Percentiles rank a stretch among this genome's conserved stretches.
These are phyloP conservation scores for Lasioglossum albipes DNA, from an alignment of 1,140 invertebrate genomes.

Conservation along the genomic window DNA sequence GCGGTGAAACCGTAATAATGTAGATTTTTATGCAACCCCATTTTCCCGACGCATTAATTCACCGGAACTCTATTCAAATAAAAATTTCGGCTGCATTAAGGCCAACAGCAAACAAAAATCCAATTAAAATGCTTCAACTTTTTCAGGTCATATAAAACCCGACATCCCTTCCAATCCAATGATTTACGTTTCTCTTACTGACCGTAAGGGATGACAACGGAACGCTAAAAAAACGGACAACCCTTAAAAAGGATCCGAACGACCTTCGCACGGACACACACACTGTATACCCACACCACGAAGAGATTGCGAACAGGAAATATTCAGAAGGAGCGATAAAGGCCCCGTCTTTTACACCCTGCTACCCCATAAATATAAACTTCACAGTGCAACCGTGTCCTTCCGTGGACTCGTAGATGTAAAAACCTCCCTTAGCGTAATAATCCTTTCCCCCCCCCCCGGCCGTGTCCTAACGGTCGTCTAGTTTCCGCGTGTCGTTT, in stretches of 20 bases:
- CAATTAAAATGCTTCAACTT: no score
- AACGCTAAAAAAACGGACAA: no score
- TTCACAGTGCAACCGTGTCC: background rate
- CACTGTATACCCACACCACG: background rate
- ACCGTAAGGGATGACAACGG: no score
- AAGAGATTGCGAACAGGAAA: constrained; percentile 2
- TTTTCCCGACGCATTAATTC: no score
- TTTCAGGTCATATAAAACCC: no score
- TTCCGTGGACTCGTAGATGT: constrained; percentile 17
- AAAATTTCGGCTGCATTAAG: no score
- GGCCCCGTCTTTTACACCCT: constrained; percentile 6
- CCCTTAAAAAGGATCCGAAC: background rate
- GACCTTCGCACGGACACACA: background rate
- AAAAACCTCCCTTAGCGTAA: constrained; percentile 34
- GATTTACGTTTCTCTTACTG: no score
- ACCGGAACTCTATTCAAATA: no score
- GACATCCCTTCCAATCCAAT: no score
- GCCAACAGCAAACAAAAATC: no score
- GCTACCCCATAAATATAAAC: constrained; percentile 34
- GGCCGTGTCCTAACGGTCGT: background rate
- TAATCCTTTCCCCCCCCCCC: constrained; percentile 25
- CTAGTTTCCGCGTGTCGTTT: constrained; percentile 24
- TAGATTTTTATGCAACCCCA: no score
- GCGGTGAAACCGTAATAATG: no score
- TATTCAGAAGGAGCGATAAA: constrained; percentile 22